Percentiles rank a stretch among this genome's conserved stretches.
phyloP scores from a whole-genome alignment of 2,797 vertebrate genomes.

The Myotis findleyi region DNA sequence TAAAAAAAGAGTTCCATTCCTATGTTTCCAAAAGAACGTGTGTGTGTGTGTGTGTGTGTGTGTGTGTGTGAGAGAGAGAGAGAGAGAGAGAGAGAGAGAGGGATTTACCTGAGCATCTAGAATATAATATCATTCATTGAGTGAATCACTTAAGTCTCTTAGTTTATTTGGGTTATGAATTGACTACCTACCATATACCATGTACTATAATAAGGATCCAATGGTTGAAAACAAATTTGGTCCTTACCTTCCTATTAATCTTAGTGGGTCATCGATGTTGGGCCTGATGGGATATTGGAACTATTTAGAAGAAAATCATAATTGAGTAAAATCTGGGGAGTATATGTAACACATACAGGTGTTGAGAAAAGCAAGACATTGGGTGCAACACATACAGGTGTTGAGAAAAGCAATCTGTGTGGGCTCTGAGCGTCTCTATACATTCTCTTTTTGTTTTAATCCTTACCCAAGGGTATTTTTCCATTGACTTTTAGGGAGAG shows the following conservation, averaged over 20 bases:
- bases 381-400: neutral
- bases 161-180: neutral
- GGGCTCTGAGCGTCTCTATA: neutral
- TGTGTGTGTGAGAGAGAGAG: neutral
- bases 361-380: neutral
- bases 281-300: neutral
- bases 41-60: neutral
- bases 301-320: neutral
- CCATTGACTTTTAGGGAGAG: too few species aligned
- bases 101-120: neutral
- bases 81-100: too few species aligned
- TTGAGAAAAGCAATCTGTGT: neutral
- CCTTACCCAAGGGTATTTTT: too few species aligned
- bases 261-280: neutral
- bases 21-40: neutral
- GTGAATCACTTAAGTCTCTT: neutral
- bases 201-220: neutral
- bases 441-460: too few species aligned
- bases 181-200: neutral
- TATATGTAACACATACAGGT: neutral
- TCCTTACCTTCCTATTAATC: slow-evolving; percentile 12
- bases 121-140: neutral
- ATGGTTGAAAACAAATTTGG: neutral
- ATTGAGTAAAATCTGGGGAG: neutral
- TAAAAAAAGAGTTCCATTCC: neutral